phyloP scores from a whole-genome alignment of 2,797 vertebrate species.

The Choloepus didactylus region DNA sequence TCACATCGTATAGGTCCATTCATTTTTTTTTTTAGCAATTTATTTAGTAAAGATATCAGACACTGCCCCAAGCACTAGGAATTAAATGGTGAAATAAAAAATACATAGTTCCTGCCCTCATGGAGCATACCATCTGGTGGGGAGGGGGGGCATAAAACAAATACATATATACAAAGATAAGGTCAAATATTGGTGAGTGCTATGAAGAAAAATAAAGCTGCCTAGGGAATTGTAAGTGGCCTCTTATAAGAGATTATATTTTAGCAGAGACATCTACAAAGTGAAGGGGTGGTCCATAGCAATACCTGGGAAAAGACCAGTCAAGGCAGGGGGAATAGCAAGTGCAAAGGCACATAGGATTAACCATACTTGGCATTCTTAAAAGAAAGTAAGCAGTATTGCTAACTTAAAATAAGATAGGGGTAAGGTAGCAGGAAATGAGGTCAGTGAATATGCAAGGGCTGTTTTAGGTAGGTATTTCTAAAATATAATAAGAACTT shows the following conservation, averaged over 20 bases:
- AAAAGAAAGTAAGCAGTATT: neutral
- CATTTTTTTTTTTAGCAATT: slow-evolving; percentile 24
- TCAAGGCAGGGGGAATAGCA: neutral
- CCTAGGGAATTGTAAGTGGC: neutral
- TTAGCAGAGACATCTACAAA: neutral
- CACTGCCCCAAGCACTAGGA: neutral
- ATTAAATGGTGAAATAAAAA: slow-evolving; percentile 40
- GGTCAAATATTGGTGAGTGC: neutral
- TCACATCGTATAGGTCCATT: neutral
- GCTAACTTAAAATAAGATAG: neutral
- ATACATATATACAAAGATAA: slow-evolving; percentile 34
- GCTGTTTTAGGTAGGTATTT: neutral
- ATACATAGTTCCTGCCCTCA: neutral
- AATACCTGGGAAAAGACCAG: neutral
- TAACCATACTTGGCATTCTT: neutral
- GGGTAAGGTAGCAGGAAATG: neutral
- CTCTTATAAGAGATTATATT: neutral
- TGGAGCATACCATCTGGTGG: neutral
- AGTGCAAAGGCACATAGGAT: neutral
- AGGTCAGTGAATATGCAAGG: neutral
- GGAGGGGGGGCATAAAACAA: neutral
- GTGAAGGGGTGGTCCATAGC: neutral
- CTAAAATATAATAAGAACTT: neutral
- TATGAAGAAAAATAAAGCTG: slow-evolving; percentile 2
- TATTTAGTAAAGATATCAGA: slow-evolving; percentile 9